Evolutionary conservation across 2,797 vertebrate genomes (phyloP), one percentile per base, ranked within the genome.

Genomic region (Centropyge bicolor): DNA sequence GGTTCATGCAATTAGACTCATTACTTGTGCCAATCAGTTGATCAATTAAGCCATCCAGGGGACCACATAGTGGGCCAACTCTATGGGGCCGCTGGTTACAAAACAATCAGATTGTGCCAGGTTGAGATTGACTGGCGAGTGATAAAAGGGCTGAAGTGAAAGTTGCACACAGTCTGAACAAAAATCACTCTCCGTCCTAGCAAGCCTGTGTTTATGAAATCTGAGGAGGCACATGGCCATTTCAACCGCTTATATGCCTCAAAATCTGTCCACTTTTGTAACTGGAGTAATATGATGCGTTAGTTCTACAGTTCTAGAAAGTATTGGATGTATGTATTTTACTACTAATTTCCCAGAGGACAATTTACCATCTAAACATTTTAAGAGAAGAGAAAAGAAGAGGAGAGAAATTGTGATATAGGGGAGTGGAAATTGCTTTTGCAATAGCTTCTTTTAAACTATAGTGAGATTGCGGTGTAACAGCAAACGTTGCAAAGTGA

Each of bases 1-100:
- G 52, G 62, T 80, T 43, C 35, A 61, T 51, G 74, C 88, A 89
- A 86, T 91, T 84, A 78, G 76, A 84, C 56, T 84, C 84, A 82
- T 84, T 81, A 81, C 74, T 74, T 75, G 56, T 75, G 83, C 82
- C 82, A 79, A 74, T 82, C 82, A 78, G 68, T 61, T 41, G 76
- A 86, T 92, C 86, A 83, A 71, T 90, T 72, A 86, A 49, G 70
- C 22, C 60, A 69, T 70, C 65, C 38, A 61, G 74, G 76, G 72
- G 81, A 65, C 66, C 55, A 54, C 76, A 31, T 27, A 76, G 74
- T 54, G 13, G 51, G 70, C 59, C 3, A 40, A 72, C 11, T 85
- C 65, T 27, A 12, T 66, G 45, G 40, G 52, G 3, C 24, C 48
- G 64, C 67, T 66, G 76, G 46, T 75, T 88, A 71, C 43, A 54